Percentiles rank a stretch among this genome's conserved stretches.
These are phyloP conservation scores for Lasioglossum villosulum DNA, from an alignment of 2,888 invertebrate genomes.

Conservation along the genomic window DNA sequence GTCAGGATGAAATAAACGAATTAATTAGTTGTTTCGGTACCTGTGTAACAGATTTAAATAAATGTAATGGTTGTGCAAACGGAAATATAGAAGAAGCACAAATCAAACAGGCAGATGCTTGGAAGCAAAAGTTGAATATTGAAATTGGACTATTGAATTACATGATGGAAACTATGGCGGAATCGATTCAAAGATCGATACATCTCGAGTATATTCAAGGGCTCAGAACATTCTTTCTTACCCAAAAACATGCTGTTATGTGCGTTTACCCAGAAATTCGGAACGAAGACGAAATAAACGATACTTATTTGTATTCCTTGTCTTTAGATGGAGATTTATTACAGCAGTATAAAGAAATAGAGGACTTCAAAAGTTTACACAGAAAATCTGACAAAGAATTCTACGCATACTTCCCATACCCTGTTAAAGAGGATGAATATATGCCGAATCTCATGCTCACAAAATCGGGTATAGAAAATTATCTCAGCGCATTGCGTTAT, in stretches of 20 bases:
- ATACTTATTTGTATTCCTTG: conserved; percentile 73
- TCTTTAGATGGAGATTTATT: conserved; percentile 66
- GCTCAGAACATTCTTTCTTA: conserved; percentile 69
- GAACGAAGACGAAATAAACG: conserved; percentile 75
- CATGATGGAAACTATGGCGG: conserved; percentile 39
- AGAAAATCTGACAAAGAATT: conserved; percentile 59
- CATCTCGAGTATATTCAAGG: conserved; percentile 68
- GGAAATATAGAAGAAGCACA: conserved; percentile 43
- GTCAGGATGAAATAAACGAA: conserved; percentile 24
- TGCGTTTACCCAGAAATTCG: conserved; percentile 78
- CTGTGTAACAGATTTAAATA: conserved; percentile 3
- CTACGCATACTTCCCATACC: conserved; percentile 76
- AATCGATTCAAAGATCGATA: conserved; percentile 59
- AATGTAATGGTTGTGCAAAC: not conserved
- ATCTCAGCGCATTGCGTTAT: conserved; percentile 72
- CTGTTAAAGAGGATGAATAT: conserved; percentile 62
- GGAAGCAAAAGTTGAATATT: conserved; percentile 76
- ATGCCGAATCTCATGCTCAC: conserved; percentile 77
- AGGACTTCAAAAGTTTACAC: conserved; percentile 75
- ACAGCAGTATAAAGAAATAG: conserved; percentile 76
- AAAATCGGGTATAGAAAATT: conserved; percentile 69
- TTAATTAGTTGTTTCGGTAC: conserved; percentile 30
- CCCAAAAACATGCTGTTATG: conserved; percentile 78
- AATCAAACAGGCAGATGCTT: conserved; percentile 65
- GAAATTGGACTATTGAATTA: conserved; percentile 74